Evolutionary conservation across 1,140 invertebrate species (phyloP).

Genomic region (Zaprionus ornatus): DNA sequence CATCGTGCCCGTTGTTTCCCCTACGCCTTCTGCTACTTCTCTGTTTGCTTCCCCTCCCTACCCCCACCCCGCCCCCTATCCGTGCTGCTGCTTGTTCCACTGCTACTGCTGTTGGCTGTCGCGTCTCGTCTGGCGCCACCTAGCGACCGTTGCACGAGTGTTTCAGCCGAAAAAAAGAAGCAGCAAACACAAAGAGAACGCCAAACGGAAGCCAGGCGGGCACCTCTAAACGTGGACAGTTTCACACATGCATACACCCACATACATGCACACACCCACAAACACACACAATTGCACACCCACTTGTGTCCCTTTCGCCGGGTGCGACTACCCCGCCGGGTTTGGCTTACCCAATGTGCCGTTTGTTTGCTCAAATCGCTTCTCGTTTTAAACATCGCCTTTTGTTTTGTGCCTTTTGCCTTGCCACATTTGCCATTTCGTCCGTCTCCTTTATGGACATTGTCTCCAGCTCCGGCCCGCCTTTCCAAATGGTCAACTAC

Average conservation of each 20-base stretch:
- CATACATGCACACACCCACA: background rate
- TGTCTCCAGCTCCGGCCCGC: constrained; percentile 9
- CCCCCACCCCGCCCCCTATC: background rate
- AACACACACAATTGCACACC: background rate
- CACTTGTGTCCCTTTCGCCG: constrained; percentile 19
- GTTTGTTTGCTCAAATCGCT: constrained; percentile 68
- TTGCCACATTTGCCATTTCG: constrained; percentile 42
- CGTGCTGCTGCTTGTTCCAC: constrained; percentile 6
- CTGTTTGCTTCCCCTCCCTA: background rate
- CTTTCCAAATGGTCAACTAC: constrained; percentile 10
- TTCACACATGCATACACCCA: constrained; percentile 28
- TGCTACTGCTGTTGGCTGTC: constrained; percentile 40
- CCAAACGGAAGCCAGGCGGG: constrained; percentile 33
- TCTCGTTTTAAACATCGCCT: constrained; percentile 59
- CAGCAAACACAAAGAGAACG: constrained; percentile 21
- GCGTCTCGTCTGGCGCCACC: constrained; percentile 69
- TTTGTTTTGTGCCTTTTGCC: constrained; percentile 34
- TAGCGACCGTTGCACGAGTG: constrained; percentile 54
- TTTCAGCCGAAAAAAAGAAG: constrained; percentile 33
- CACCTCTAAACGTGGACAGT: constrained; percentile 73
- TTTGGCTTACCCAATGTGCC: constrained; percentile 67
- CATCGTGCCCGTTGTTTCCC: constrained; percentile 3
- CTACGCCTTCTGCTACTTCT: constrained; percentile 29
- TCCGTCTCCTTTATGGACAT: constrained; percentile 38
- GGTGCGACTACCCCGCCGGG: constrained; percentile 26